A percentile compares a stretch with the other conserved stretches of the same genome.
Evolutionary conservation across 1,140 invertebrate species (phyloP).

Genomic region (Drosophila serrata): DNA sequence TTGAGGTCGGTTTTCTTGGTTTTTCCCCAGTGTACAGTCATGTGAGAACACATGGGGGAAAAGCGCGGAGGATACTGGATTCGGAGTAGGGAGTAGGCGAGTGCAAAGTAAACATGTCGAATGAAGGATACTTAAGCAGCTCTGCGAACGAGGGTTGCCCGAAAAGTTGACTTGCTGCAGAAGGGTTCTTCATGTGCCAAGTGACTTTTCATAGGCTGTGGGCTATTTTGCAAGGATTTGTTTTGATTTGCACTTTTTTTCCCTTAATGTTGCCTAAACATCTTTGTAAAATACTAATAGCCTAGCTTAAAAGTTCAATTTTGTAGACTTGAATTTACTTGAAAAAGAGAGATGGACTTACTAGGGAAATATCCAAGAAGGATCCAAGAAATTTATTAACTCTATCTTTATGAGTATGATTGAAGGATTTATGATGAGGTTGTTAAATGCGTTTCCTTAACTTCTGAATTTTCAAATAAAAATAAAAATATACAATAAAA

Average conservation of each 20-base stretch:
- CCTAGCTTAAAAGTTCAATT: too few relatives aligned
- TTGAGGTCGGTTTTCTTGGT: too few relatives aligned
- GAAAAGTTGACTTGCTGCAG: conserved; percentile 28
- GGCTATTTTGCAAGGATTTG: conserved; percentile 20
- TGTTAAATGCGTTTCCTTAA: not conserved
- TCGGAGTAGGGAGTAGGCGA: conserved; percentile 38
- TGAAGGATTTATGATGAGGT: too few relatives aligned
- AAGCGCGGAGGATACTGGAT: not conserved
- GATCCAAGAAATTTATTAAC: not conserved
- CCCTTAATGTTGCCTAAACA: conserved; percentile 3
- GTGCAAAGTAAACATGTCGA: conserved; percentile 74
- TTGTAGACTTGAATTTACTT: not conserved
- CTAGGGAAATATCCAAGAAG: too few relatives aligned
- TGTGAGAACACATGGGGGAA: conserved; percentile 1
- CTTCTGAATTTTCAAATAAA: not conserved
- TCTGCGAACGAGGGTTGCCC: conserved; percentile 57
- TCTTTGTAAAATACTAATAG: not conserved
- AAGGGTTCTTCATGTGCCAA: conserved; percentile 14
- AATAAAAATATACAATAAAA: not conserved
- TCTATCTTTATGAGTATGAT: not conserved
- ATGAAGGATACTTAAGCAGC: conserved; percentile 53
- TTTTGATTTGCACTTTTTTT: not conserved
- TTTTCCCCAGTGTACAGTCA: conserved; percentile 1
- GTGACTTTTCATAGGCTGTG: conserved; percentile 3
- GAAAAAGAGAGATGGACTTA: not conserved